Evolutionary conservation across 2,113 vertebrate species (phyloP).

Genomic region (Ceuthmochares aereus): DNA sequence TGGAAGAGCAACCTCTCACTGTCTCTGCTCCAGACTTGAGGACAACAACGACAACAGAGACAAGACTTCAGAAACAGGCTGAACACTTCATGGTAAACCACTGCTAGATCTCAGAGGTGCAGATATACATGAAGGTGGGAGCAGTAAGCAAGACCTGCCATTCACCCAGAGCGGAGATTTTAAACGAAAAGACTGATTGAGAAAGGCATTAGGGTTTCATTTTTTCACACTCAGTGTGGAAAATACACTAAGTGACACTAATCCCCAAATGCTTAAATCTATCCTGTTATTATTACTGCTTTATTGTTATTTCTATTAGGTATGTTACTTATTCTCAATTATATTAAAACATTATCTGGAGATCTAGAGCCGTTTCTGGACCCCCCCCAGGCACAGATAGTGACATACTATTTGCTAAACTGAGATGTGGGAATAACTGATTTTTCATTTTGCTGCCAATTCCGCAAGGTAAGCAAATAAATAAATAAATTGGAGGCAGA

Average conservation of each 20-base stretch:
- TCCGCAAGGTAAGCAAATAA: constrained; percentile 26
- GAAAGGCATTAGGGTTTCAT: neutral
- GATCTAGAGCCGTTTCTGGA: neutral
- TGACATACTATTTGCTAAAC: neutral
- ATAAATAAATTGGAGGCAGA: neutral
- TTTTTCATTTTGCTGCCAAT: constrained; percentile 2
- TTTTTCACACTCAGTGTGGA: neutral
- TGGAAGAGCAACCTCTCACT: neutral
- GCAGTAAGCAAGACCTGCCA: neutral
- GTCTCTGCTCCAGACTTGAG: neutral
- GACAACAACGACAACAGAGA: neutral
- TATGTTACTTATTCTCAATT: neutral
- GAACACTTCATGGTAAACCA: neutral
- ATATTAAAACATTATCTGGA: constrained; percentile 4
- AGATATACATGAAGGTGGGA: neutral
- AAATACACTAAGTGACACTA: neutral
- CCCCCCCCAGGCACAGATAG: neutral
- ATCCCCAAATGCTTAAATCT: neutral
- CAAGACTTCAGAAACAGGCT: neutral
- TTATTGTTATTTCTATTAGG: neutral
- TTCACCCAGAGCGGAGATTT: neutral
- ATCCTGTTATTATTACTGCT: neutral
- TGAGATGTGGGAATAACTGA: neutral
- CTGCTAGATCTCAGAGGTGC: neutral
- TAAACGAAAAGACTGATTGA: neutral